Evolutionary conservation across 2,888 invertebrate species (phyloP), one percentile per base, ranked within the genome.

Genomic region (Acrobasis consociella): DNA sequence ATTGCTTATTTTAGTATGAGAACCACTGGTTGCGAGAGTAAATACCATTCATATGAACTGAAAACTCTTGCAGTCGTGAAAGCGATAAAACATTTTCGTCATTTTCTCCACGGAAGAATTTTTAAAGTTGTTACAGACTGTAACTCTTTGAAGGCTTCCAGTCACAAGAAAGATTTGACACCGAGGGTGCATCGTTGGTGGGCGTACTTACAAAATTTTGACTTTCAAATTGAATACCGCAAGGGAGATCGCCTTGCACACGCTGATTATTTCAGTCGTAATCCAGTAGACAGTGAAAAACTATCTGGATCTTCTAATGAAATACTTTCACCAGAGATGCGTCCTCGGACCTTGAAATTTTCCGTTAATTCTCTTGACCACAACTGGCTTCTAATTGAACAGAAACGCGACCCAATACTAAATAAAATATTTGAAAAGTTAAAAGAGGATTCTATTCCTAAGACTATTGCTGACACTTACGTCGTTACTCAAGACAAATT

Each of bases 51-150:
- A 0, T 73, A 73, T 46, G 69, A 74, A 22, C 31, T 74, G 0
- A 70, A 74, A n/a, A 74, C 72, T 0, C 13, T 74, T 16, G 75
- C 75, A 5, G 72, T 73, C 0, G n/a, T n/a, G n/a, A n/a, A n/a
- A n/a, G n/a, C n/a, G n/a, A n/a, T n/a, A n/a, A 62, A 73, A 58
- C 60, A 69, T 39, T 72, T 69, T 9, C 59, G 70, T 0, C 72
- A 71, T 37, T 72, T 69, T 16, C 15, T 72, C 0, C 65, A 70
- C 56, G 66, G 70, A 22, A 22, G 22, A 22, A 22, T 22, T 2
- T 22, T 22, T 22, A 22, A 22, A 22, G 5, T 22, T 22, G 58
- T 65, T 15, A 72, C 72, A 0, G 71, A 73, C 39, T 72, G 71
- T 39, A 73, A 70, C 49, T 67, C 73, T 0, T 51, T 71, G 11